Conservation (phyloP, 2,888 invertebrate genomes). For the Caenorhabditis angaria region DNA sequence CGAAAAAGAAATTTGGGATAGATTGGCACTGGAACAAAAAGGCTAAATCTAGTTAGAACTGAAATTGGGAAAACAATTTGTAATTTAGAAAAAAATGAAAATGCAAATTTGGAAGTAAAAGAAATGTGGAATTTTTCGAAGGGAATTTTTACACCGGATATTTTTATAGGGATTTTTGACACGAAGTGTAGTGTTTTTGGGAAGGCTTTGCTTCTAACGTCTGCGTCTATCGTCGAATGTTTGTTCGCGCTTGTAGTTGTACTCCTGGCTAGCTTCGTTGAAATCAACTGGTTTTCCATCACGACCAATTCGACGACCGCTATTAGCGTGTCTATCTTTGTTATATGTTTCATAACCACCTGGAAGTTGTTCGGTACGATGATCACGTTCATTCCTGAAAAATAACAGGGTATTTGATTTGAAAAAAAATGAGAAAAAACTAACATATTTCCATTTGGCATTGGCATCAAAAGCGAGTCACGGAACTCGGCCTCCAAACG, state of each 20-base stretch:
- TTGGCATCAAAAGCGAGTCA: constrained; percentile 67
- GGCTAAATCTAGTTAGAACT: constrained; percentile 4
- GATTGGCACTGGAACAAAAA: constrained; percentile 26
- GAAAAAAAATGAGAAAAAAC: constrained; percentile 2
- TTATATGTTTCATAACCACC: constrained; percentile 71
- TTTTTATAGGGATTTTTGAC: constrained; percentile 5
- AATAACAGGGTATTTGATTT: constrained; percentile 1
- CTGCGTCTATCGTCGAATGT: constrained; percentile 49
- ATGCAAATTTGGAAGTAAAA: constrained; percentile 12
- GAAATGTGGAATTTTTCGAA: not conserved
- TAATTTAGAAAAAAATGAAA: not conserved
- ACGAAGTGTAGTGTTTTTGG: not conserved
- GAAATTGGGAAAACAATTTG: constrained; percentile 27
- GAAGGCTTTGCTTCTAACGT: no score
- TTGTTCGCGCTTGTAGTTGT: constrained; percentile 67
- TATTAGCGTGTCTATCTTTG: constrained; percentile 60
- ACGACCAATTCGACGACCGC: constrained; percentile 52
- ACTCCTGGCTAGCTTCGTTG: constrained; percentile 67
- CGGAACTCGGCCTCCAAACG: constrained; percentile 64
- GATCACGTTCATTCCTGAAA: constrained; percentile 60
- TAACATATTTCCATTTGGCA: constrained; percentile 66
- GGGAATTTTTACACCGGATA: constrained; percentile 5
- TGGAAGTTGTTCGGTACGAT: constrained; percentile 67
- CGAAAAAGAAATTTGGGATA: not conserved
- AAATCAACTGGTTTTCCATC: constrained; percentile 65